Evolutionary conservation across 2,797 vertebrate species (phyloP), one percentile per base, ranked within the genome.

Genomic region (Galago senegalensis): DNA sequence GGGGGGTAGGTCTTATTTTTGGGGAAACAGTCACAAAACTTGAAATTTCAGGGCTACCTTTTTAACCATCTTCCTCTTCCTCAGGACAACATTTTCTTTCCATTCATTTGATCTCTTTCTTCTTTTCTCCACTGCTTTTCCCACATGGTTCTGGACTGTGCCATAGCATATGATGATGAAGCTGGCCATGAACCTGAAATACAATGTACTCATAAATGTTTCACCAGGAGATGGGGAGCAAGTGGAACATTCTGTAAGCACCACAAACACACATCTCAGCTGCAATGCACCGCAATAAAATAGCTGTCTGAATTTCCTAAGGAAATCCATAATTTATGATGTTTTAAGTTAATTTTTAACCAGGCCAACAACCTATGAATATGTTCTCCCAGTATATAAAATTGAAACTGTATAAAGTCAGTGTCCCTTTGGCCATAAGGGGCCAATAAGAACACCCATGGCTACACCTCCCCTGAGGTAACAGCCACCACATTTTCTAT

Each of bases 311-410:
- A 43, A 63, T 82, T 17, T 83, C 16, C 34, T 9, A 17, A 82
- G 84, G 37, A 94, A 56, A 67, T 1, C 7, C 34, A 82, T 46
- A 53, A 34, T 46, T 31, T 67, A 18, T 46, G 65, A 70, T 29
- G 31, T 79, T 72, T 49, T 63, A 65, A 17, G 14, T 88, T 84
- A 89, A 89, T 49, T 88, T 91, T 93, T 96, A 95, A 91, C 86
- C 60, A 81, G 37, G 81, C 40, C 60, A 72, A 49, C 58, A 88
- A 17, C 29, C 25, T 46, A 61, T 76, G 46, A 70, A 37, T 65
- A 18, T n/a, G 60, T 80, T 56, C 27, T 93, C 40, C 73, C 43
- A 77, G 76, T 53, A 91, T 80, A 63, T 65, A 93, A 93, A 86
- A 58, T 4, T 29, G 49, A 77, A 76, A 80, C 17, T 80, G 25